Percentiles rank a stretch among this genome's conserved stretches.
phyloP scores from a whole-genome alignment of 2,113 vertebrate genomes.

The Centropristis striata region DNA sequence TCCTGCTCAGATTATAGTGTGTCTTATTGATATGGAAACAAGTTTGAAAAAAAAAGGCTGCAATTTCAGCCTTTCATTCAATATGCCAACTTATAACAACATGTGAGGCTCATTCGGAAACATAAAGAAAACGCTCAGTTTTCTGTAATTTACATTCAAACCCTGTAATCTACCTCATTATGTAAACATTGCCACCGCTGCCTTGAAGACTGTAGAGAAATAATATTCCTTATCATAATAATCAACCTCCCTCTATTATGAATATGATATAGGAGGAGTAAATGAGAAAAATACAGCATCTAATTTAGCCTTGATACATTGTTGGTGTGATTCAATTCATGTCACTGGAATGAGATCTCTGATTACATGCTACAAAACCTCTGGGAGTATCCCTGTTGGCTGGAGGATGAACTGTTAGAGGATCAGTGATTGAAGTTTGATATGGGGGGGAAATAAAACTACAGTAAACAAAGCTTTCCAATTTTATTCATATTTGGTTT shows the following conservation, averaged over 20 bases:
- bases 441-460: background rate
- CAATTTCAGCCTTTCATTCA: constrained; percentile 4
- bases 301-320: constrained; percentile 35
- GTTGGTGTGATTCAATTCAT: constrained; percentile 9
- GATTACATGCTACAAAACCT: constrained; percentile 25
- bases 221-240: constrained; percentile 37
- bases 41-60: constrained; percentile 10
- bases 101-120: constrained; percentile 5
- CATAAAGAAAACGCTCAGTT: constrained; percentile 3
- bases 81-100: constrained; percentile 15
- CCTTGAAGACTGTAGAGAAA: constrained; percentile 15
- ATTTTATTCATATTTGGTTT: constrained; percentile 36
- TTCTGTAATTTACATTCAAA: constrained; percentile 49
- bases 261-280: constrained; percentile 37
- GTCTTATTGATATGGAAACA: constrained; percentile 16
- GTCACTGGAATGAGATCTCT: constrained; percentile 23
- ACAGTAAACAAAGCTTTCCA: constrained; percentile 26
- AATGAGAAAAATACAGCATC: constrained; percentile 35
- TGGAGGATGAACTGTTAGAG: constrained; percentile 24
- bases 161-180: constrained; percentile 41
- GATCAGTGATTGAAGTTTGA: constrained; percentile 33
- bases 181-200: constrained; percentile 30
- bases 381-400: constrained; percentile 2
- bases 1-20: background rate
- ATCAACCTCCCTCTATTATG: constrained; percentile 44